Percentiles rank a stretch among this genome's conserved stretches.
Conservation (phyloP, 1,140 invertebrate genomes). For the Micrasema minimum region DNA sequence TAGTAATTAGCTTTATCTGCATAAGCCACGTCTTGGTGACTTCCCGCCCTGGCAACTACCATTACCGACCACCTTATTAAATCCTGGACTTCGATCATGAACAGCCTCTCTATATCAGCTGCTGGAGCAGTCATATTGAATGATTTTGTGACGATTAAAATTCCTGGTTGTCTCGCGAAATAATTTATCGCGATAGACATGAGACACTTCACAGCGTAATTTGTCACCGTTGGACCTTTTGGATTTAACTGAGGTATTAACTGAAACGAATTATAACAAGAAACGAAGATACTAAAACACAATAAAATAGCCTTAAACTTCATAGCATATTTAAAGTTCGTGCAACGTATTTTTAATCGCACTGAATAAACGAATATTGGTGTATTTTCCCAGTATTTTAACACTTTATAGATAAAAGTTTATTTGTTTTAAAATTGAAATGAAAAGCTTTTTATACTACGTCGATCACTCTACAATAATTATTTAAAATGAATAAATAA, state of each 20-base stretch:
- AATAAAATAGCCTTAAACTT: no score
- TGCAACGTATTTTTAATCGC: no score
- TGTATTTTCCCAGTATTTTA: no score
- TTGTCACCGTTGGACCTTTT: constrained; percentile 55
- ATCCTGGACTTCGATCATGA: constrained; percentile 56
- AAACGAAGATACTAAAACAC: not conserved
- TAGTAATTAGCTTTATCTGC: constrained; percentile 57
- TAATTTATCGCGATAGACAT: constrained; percentile 56
- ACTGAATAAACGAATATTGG: no score
- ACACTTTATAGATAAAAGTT: no score
- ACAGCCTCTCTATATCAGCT: constrained; percentile 54
- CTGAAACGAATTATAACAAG: constrained; percentile 5
- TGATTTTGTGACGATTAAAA: constrained; percentile 56
- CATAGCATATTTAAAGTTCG: no score
- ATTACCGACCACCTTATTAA: constrained; percentile 54
- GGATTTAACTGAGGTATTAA: constrained; percentile 53
- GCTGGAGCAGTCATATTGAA: constrained; percentile 55
- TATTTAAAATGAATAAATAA: no score
- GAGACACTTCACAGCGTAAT: constrained; percentile 58
- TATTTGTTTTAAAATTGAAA: no score
- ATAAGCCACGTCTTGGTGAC: constrained; percentile 2
- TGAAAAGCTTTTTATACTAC: no score
- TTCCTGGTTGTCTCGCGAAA: constrained; percentile 55
- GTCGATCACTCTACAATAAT: no score
- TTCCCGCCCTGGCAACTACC: constrained; percentile 39